Percentiles rank a stretch among this genome's conserved stretches.
Evolutionary conservation across 2,797 vertebrate genomes (phyloP).

Genomic region (Euphonia xanthogaster): DNA sequence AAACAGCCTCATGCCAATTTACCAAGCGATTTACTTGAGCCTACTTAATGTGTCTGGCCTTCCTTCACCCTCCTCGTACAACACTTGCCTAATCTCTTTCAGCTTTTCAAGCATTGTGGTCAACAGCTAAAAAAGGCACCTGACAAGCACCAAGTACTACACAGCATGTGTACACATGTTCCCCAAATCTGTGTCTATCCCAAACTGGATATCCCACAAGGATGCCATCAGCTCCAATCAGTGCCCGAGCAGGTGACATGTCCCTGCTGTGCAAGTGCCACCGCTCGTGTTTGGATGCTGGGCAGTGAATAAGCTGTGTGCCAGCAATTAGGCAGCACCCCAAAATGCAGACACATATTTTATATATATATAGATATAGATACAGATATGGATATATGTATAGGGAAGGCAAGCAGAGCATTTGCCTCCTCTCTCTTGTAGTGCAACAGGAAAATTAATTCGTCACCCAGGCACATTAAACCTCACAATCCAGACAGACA

Average conservation of each 20-base stretch:
- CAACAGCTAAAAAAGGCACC: not conserved
- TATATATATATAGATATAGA: too few relatives aligned
- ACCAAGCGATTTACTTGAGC: conserved; percentile 11
- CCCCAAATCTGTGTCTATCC: not conserved
- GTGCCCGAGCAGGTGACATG: not conserved
- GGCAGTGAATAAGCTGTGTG: not conserved
- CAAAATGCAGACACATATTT: too few relatives aligned
- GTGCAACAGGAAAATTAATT: conserved; percentile 61
- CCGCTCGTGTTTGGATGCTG: not conserved
- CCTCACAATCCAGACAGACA: conserved; percentile 51
- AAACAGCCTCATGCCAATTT: not conserved
- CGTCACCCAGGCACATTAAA: conserved; percentile 50
- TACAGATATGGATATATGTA: not conserved
- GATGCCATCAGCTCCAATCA: not conserved
- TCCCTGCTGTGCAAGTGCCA: not conserved
- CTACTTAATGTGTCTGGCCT: not conserved
- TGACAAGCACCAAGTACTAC: not conserved
- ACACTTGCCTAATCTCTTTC: not conserved
- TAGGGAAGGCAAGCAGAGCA: not conserved
- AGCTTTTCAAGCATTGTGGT: not conserved
- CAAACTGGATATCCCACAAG: not conserved
- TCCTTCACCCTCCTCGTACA: not conserved
- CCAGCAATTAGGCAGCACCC: not conserved
- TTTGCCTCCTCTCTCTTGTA: not conserved
- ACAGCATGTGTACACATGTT: not conserved